phyloP scores from a whole-genome alignment of 2,113 vertebrate species.

The Sula dactylatra region DNA sequence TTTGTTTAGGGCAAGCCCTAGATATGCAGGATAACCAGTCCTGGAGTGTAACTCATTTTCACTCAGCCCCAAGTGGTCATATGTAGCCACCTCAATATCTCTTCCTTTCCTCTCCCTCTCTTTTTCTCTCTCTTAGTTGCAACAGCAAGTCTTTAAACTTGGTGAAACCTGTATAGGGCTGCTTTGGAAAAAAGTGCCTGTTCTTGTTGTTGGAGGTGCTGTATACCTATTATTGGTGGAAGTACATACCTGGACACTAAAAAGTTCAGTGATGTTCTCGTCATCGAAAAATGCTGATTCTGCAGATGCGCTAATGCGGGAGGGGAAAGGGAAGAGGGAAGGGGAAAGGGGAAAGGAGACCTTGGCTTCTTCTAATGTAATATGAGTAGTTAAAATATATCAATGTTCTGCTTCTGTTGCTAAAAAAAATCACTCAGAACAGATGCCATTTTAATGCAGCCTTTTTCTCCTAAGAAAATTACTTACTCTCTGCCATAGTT shows the following conservation, averaged over 20 bases:
- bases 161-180: neutral
- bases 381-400: neutral
- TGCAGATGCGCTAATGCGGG: neutral
- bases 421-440: neutral
- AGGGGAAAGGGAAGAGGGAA: no score
- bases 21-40: neutral
- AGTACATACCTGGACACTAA: neutral
- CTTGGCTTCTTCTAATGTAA: constrained; percentile 4
- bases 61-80: neutral
- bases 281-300: constrained; percentile 3
- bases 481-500: constrained; percentile 2
- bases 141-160: neutral
- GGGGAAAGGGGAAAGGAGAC: neutral
- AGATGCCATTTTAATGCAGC: constrained; percentile 7
- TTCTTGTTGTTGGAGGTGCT: neutral
- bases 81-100: neutral
- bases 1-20: neutral
- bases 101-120: neutral
- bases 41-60: neutral
- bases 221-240: neutral
- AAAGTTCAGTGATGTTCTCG: neutral
- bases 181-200: neutral
- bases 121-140: neutral
- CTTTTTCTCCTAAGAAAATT: constrained; percentile 38
- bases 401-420: constrained; percentile 35